Evolutionary conservation across 2,113 vertebrate species (phyloP).

Genomic region (Chaetura pelagica): DNA sequence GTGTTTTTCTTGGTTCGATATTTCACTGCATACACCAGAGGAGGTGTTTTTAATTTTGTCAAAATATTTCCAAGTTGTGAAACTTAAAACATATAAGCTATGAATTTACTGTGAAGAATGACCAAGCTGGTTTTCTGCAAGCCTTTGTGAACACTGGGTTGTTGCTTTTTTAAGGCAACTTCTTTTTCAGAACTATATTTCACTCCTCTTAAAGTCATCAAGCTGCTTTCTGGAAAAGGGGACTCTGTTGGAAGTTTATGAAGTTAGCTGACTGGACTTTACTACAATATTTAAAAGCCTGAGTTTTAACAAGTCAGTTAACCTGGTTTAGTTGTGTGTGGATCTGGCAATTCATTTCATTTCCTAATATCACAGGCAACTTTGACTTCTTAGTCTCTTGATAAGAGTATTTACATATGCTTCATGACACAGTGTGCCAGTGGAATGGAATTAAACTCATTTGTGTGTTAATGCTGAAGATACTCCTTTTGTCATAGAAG

Average conservation of each 20-base stretch:
- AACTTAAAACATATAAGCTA: background rate
- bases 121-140: background rate
- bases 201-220: background rate
- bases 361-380: constrained; percentile 12
- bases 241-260: constrained; percentile 14
- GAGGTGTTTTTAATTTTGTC: constrained; percentile 14
- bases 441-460: background rate
- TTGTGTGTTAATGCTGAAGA: background rate
- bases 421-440: background rate
- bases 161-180: background rate
- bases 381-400: constrained; percentile 3
- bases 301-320: constrained; percentile 30
- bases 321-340: constrained; percentile 13
- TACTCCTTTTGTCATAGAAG: background rate
- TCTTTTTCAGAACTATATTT: background rate
- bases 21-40: background rate
- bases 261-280: constrained; percentile 11
- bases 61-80: background rate
- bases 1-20: background rate
- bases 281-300: constrained; percentile 16
- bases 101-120: background rate
- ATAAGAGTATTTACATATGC: background rate
- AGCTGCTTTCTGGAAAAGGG: background rate
- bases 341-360: constrained; percentile 28
- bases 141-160: background rate